Conservation (phyloP, 1,140 invertebrate genomes). For the Pseudomyrmex concolor region DNA sequence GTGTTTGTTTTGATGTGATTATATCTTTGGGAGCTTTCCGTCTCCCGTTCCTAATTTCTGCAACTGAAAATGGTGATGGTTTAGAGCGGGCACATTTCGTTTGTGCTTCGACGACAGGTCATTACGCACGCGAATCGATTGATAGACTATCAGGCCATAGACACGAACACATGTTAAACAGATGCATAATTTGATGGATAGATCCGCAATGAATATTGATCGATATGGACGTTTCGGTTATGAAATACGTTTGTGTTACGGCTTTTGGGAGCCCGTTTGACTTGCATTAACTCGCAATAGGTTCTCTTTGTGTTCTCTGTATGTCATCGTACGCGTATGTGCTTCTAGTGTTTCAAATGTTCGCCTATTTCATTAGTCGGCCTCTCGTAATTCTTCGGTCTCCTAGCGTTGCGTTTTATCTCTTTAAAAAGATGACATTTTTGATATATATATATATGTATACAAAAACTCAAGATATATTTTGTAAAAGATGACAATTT, state of each 20-base stretch:
- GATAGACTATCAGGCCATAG: conserved; percentile 6
- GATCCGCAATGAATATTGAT: conserved; percentile 24
- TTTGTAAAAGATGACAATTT: neutral
- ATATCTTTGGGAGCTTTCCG: neutral
- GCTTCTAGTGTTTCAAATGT: neutral
- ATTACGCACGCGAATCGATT: conserved; percentile 19
- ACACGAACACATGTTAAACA: conserved; percentile 27
- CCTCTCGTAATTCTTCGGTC: neutral
- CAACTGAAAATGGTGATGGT: neutral
- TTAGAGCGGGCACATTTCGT: neutral
- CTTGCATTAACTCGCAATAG: conserved; percentile 1
- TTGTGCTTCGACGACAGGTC: neutral
- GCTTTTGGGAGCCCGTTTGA: conserved; percentile 1
- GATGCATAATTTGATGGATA: conserved; percentile 28
- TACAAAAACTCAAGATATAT: neutral
- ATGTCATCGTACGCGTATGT: neutral
- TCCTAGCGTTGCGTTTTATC: neutral
- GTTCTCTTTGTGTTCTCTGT: neutral
- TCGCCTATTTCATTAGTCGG: neutral
- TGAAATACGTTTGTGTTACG: conserved; percentile 1
- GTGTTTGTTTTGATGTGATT: neutral
- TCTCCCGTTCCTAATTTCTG: conserved; percentile 14
- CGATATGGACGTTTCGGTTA: conserved; percentile 29
- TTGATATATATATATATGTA: too few relatives aligned
- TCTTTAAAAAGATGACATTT: neutral